These are phyloP conservation scores for Cyanocitta stelleri DNA, from an alignment of 2,113 vertebrate species.

Conservation along the genomic window DNA sequence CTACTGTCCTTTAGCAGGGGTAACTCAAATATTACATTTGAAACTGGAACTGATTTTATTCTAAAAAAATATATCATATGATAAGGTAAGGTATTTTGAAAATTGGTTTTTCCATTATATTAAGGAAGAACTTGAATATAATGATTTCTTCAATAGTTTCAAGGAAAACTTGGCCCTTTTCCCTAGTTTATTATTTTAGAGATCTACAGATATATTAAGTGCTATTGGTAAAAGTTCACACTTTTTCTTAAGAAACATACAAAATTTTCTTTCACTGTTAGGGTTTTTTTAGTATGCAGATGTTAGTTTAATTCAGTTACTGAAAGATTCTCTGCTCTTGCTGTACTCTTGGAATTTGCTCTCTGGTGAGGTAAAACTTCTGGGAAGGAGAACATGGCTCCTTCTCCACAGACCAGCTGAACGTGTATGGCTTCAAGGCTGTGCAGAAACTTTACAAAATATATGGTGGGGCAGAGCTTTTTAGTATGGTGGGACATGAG, in stretches of 20 bases:
- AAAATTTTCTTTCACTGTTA: neutral
- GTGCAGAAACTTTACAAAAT: neutral
- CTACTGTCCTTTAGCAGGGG: neutral
- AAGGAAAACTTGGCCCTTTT: neutral
- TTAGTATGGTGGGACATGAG: neutral
- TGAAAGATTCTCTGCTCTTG: neutral
- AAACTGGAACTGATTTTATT: neutral
- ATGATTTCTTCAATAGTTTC: neutral
- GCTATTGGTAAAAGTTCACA: neutral
- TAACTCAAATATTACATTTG: neutral
- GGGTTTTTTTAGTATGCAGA: neutral
- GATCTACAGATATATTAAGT: neutral
- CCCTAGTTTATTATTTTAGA: neutral
- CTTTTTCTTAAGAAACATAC: neutral
- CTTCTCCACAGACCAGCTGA: neutral
- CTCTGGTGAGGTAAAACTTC: neutral
- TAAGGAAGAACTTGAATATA: neutral
- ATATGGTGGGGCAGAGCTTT: neutral
- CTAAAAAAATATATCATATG: neutral
- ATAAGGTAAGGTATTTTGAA: neutral
- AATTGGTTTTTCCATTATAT: neutral
- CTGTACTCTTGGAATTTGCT: neutral
- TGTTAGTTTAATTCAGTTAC: neutral
- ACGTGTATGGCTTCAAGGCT: neutral
- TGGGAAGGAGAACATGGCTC: rapidly evolving